Evolutionary conservation across 1,140 invertebrate genomes (phyloP).

Genomic region (Drosophila watanabei): DNA sequence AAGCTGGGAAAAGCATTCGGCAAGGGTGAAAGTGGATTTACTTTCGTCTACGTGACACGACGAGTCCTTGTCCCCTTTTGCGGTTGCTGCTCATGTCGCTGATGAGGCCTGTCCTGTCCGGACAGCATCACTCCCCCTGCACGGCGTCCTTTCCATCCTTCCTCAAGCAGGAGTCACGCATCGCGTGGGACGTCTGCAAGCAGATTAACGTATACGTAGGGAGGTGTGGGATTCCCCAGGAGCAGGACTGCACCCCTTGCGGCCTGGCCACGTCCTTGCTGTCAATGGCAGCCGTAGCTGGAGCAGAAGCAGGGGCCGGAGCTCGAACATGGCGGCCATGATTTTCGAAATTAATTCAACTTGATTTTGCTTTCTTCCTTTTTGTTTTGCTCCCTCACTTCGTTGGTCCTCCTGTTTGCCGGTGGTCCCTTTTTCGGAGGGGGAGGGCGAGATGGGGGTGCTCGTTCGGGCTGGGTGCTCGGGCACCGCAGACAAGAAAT

Average conservation of each 20-base stretch:
- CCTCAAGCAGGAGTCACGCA: constrained; percentile 71
- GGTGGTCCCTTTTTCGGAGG: constrained; percentile 7
- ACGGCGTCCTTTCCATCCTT: constrained; percentile 4
- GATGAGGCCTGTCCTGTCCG: constrained; percentile 54
- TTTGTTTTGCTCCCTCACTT: constrained; percentile 67
- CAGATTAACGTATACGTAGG: constrained; percentile 69
- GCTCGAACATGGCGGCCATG: constrained; percentile 68
- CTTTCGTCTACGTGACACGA: constrained; percentile 79
- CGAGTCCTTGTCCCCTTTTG: constrained; percentile 53
- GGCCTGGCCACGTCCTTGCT: constrained; percentile 62
- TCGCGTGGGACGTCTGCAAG: constrained; percentile 77
- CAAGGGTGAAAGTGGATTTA: constrained; percentile 82
- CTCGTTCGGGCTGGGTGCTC: constrained; percentile 3
- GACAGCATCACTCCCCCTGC: constrained; percentile 21
- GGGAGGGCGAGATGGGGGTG: not conserved
- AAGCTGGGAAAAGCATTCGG: constrained; percentile 36
- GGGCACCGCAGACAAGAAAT: constrained; percentile 79
- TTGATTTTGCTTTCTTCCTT: constrained; percentile 83
- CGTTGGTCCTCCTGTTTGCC: constrained; percentile 29
- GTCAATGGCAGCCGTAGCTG: constrained; percentile 59
- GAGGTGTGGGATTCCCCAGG: constrained; percentile 1
- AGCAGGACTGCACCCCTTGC: constrained; percentile 6
- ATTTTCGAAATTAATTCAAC: constrained; percentile 85
- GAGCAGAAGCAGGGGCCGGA: constrained; percentile 5
- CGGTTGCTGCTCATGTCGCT: constrained; percentile 45